Evolutionary conservation across 1,140 invertebrate genomes (phyloP).

Genomic region (Oncopodura yosiiana): DNA sequence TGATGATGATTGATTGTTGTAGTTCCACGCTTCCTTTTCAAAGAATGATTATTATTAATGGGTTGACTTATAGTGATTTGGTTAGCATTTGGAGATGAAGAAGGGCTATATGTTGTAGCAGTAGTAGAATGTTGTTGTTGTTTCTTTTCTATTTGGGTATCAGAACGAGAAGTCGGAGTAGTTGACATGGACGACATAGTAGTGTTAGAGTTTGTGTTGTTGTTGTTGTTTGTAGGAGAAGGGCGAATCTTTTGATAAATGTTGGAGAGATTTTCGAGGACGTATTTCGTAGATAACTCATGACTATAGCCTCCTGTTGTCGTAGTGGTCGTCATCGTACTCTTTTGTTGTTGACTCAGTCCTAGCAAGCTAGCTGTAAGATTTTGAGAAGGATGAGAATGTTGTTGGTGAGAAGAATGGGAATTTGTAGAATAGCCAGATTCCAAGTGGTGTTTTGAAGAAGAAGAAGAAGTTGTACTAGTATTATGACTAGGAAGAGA

Average conservation of each 20-base stretch:
- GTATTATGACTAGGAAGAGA: not conserved
- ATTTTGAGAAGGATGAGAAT: too few species aligned
- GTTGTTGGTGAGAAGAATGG: not conserved
- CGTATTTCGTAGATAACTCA: conserved; percentile 30
- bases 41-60: conserved; percentile 14
- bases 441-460: not conserved
- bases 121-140: too few species aligned
- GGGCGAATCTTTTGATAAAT: conserved; percentile 30
- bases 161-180: too few species aligned
- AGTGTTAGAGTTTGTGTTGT: not conserved
- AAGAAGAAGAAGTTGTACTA: not conserved
- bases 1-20: conserved; percentile 17
- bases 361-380: conserved; percentile 1
- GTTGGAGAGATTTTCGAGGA: conserved; percentile 28
- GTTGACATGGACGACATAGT: too few species aligned
- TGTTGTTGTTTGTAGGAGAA: not conserved
- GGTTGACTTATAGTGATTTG: conserved; percentile 3
- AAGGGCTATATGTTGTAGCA: not conserved
- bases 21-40: not conserved
- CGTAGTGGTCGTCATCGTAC: not conserved
- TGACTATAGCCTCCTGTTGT: not conserved
- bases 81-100: not conserved
- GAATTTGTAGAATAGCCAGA: conserved; percentile 1
- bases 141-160: too few species aligned
- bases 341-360: conserved; percentile 1